Percentiles rank a stretch among this genome's conserved stretches.
These are phyloP conservation scores for Dryas iulia DNA, from an alignment of 1,140 invertebrate genomes.

Conservation along the genomic window DNA sequence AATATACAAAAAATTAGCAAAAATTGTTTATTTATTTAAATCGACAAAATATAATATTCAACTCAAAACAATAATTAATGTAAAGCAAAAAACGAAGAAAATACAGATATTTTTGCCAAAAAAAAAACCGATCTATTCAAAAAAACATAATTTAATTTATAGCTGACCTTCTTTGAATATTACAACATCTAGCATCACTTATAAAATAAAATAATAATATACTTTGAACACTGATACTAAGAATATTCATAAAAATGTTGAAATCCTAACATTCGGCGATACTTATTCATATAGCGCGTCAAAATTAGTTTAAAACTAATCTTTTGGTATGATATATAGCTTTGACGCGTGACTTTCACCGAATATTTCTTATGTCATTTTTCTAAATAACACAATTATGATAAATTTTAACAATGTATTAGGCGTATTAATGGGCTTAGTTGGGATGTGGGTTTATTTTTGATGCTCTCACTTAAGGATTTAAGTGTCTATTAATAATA, in stretches of 20 bases:
- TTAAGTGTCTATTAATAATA: not conserved
- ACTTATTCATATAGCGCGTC: constrained; percentile 47
- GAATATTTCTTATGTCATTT: constrained; percentile 47
- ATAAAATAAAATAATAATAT: constrained; percentile 14
- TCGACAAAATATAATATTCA: no score
- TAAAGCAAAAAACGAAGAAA: no score
- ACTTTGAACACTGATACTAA: not conserved
- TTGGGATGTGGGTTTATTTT: not conserved
- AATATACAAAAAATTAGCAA: no score
- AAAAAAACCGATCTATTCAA: no score
- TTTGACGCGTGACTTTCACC: constrained; percentile 55
- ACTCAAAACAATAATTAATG: no score
- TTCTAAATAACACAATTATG: constrained; percentile 40
- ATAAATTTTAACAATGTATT: constrained; percentile 48
- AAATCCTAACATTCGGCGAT: not conserved
- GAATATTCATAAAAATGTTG: not conserved
- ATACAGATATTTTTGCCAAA: no score
- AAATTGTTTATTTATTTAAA: no score
- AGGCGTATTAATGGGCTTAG: constrained; percentile 32
- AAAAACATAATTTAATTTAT: not conserved
- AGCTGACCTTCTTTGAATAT: not conserved
- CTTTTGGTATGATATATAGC: constrained; percentile 53
- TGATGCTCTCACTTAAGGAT: not conserved
- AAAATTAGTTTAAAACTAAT: constrained; percentile 46
- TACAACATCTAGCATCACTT: not conserved